Conservation (phyloP, 2,113 vertebrate genomes). For the Hemibagrus wyckioides region DNA sequence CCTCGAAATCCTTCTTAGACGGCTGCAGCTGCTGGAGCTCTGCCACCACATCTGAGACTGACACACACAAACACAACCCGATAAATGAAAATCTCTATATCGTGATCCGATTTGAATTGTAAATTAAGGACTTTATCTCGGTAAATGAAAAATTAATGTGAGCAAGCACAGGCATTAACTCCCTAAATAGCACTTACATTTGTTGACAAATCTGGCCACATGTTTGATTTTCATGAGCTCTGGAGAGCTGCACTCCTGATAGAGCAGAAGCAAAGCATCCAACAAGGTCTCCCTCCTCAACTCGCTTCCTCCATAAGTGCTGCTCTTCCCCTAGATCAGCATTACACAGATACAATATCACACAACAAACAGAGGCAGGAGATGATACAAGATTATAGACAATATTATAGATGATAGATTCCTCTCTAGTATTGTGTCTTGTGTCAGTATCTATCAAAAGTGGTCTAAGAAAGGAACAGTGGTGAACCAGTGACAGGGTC, state of each 20-base stretch:
- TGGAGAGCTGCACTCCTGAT: slow-evolving; percentile 88
- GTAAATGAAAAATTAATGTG: too few relatives aligned
- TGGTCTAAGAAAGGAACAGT: too few relatives aligned
- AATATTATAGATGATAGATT: neutral
- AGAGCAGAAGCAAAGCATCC: slow-evolving; percentile 88
- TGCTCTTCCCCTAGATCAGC: slow-evolving; percentile 81
- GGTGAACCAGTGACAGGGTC: too few relatives aligned
- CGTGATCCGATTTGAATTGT: neutral
- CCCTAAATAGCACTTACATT: slow-evolving; percentile 77
- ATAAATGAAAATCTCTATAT: neutral
- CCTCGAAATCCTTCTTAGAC: slow-evolving; percentile 83
- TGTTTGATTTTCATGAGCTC: slow-evolving; percentile 89
- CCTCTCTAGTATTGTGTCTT: too few relatives aligned
- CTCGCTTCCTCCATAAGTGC: slow-evolving; percentile 69
- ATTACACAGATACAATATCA: neutral
- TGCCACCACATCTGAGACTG: slow-evolving; percentile 84
- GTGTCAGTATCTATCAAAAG: too few relatives aligned
- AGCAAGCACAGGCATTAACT: neutral
- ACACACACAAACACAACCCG: slow-evolving; percentile 42
- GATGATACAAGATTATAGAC: neutral
- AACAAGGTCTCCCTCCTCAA: slow-evolving; percentile 87
- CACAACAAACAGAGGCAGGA: neutral
- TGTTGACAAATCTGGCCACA: slow-evolving; percentile 88
- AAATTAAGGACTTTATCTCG: neutral
- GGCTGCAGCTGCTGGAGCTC: slow-evolving; percentile 87